Evolutionary conservation across 2,888 invertebrate species (phyloP).

Genomic region (Standfussiana lucernea): DNA sequence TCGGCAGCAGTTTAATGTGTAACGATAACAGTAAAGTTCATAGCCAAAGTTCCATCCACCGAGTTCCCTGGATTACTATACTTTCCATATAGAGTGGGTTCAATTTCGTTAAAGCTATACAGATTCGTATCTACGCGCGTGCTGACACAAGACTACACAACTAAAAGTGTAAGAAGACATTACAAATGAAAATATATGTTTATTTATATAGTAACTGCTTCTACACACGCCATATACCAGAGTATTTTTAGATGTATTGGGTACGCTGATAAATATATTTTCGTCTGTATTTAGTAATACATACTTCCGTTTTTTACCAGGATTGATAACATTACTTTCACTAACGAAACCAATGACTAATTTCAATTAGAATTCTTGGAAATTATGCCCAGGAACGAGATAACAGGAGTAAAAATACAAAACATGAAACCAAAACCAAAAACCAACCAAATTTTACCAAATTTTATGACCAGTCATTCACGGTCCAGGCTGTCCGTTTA

Average conservation of each 20-base stretch:
- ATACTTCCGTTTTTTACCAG: not conserved
- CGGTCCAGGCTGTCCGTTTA: too few species aligned
- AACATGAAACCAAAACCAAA: too few species aligned
- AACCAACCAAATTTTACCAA: too few species aligned
- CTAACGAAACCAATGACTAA: not conserved
- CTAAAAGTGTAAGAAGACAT: constrained; percentile 66
- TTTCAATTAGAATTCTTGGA: constrained; percentile 1
- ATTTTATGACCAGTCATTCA: too few species aligned
- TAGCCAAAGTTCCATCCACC: constrained; percentile 85
- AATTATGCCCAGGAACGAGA: not conserved
- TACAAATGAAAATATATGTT: constrained; percentile 63
- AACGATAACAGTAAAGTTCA: constrained; percentile 89
- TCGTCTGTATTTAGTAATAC: not conserved
- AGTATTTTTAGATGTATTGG: constrained; percentile 32
- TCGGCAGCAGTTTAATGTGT: constrained; percentile 86
- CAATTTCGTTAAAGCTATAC: constrained; percentile 84
- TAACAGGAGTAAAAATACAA: constrained; percentile 8
- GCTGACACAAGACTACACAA: constrained; percentile 71
- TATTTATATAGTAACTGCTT: constrained; percentile 49
- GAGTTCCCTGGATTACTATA: constrained; percentile 85
- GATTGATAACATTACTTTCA: constrained; percentile 11
- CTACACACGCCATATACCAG: constrained; percentile 22
- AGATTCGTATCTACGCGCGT: constrained; percentile 81
- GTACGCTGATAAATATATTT: constrained; percentile 21
- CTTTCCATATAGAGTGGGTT: constrained; percentile 84